phyloP scores from a whole-genome alignment of 2,797 vertebrate species.

The Semotilus atromaculatus region DNA sequence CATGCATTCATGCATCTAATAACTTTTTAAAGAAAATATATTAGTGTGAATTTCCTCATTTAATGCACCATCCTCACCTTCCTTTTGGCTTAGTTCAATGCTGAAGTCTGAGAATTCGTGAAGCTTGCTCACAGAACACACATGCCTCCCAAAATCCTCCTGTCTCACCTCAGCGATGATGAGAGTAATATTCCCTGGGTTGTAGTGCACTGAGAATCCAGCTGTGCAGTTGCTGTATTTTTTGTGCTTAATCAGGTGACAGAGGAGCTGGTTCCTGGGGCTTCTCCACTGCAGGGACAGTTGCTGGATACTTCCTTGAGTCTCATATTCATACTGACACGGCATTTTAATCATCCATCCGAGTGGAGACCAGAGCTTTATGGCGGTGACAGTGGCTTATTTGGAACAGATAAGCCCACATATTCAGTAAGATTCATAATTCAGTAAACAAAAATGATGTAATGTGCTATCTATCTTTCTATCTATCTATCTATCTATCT shows the following conservation, averaged over 20 bases:
- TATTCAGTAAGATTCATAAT: slow-evolving; percentile 7
- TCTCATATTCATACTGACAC: slow-evolving; percentile 74
- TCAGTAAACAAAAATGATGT: no score
- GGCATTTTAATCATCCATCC: slow-evolving; percentile 61
- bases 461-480: no score
- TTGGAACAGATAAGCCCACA: not conserved
- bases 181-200: slow-evolving; percentile 69
- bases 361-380: slow-evolving; percentile 60
- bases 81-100: slow-evolving; percentile 62
- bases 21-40: not conserved
- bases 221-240: slow-evolving; percentile 74
- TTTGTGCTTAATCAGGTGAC: slow-evolving; percentile 81
- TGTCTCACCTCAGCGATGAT: slow-evolving; percentile 60
- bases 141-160: slow-evolving; percentile 71
- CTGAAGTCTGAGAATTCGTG: slow-evolving; percentile 74
- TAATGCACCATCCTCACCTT: slow-evolving; percentile 64
- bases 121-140: slow-evolving; percentile 77
- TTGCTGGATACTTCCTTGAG: slow-evolving; percentile 60
- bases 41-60: not conserved
- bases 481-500: no score
- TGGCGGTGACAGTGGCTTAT: slow-evolving; percentile 58
- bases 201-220: slow-evolving; percentile 72
- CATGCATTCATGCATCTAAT: not conserved
- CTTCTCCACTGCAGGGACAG: slow-evolving; percentile 78
- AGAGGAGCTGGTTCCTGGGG: slow-evolving; percentile 72